These are phyloP conservation scores for Gulo gulo DNA, from an alignment of 2,113 vertebrate genomes.

Conservation along the genomic window DNA sequence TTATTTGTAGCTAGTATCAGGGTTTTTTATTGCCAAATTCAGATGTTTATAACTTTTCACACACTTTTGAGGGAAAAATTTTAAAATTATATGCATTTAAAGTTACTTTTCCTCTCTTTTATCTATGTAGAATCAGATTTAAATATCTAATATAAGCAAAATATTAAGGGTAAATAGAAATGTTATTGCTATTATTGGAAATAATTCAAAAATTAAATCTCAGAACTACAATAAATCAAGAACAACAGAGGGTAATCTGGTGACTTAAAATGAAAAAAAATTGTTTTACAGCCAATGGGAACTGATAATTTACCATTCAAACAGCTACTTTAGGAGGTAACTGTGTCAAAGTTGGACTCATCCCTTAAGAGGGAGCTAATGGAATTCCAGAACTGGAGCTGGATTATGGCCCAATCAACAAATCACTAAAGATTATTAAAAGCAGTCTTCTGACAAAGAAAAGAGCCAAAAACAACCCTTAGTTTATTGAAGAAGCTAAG, in stretches of 20 bases:
- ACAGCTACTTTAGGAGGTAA: neutral
- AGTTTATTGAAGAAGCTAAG: neutral
- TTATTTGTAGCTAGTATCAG: neutral
- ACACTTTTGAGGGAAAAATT: neutral
- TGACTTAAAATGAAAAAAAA: slow-evolving; percentile 20
- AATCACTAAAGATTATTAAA: too few species aligned
- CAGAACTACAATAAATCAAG: neutral
- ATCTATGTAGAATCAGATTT: neutral
- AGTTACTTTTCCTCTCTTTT: neutral
- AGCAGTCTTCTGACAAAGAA: neutral
- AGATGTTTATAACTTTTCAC: neutral
- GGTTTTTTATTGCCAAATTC: neutral
- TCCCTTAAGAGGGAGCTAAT: neutral
- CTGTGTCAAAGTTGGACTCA: neutral
- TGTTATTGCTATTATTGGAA: neutral
- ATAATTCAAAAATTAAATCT: slow-evolving; percentile 22
- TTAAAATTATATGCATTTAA: neutral
- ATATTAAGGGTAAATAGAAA: slow-evolving; percentile 13
- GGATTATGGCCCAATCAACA: neutral
- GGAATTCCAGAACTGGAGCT: neutral
- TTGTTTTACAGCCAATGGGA: neutral
- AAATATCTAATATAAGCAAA: neutral
- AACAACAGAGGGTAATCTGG: neutral
- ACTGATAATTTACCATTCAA: neutral
- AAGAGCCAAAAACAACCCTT: neutral